Conservation (phyloP, 2,888 invertebrate species). For the Exephanes ischioxanthus region DNA sequence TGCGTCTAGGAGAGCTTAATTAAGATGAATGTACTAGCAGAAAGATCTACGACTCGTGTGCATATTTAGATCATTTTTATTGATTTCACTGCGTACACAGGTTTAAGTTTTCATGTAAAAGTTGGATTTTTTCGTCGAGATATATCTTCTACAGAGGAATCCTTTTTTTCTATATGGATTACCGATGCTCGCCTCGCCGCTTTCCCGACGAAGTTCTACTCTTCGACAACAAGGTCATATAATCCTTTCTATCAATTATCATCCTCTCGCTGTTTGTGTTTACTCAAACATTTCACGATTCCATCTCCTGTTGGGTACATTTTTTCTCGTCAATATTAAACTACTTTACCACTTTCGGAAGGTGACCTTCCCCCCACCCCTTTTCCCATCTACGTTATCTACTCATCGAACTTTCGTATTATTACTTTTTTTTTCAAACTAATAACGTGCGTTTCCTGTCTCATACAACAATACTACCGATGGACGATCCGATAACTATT, state of each 20-base stretch:
- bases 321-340: conserved; percentile 1
- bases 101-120: conserved; percentile 40
- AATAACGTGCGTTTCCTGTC: conserved; percentile 34
- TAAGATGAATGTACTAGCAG: background rate
- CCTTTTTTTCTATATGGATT: background rate
- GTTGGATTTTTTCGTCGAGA: conserved; percentile 13
- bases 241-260: conserved; percentile 3
- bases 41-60: background rate
- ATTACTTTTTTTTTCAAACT: conserved; percentile 3
- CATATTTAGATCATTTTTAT: conserved; percentile 39
- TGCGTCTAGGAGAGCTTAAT: background rate
- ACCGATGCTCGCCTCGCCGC: background rate
- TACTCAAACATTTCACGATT: conserved; percentile 48
- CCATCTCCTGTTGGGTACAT: conserved; percentile 48
- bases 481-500: conserved; percentile 25
- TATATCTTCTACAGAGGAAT: background rate
- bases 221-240: background rate
- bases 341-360: background rate
- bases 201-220: conserved; percentile 9
- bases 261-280: conserved; percentile 5
- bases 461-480: conserved; percentile 22
- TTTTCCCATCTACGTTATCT: conserved; percentile 4
- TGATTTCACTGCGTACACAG: conserved; percentile 41
- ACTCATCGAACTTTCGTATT: conserved; percentile 8
- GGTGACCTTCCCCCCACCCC: background rate